Percentiles rank a stretch among this genome's conserved stretches.
Conservation (phyloP, 1,140 invertebrate species). For the Cydia splendana region DNA sequence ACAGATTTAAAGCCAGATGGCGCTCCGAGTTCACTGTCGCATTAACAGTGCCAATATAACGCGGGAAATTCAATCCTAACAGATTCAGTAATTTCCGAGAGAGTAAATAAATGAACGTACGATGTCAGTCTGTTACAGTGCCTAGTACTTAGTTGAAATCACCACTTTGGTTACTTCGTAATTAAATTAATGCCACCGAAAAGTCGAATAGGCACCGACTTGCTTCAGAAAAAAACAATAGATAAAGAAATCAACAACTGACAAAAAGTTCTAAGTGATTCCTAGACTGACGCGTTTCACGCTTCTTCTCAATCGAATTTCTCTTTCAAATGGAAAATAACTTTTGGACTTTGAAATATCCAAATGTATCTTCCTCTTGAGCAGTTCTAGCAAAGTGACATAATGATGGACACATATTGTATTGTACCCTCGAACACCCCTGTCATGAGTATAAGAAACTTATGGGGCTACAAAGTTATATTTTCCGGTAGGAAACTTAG, state of each 20-base stretch:
- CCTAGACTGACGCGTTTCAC: background rate
- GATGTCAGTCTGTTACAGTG: too few relatives aligned
- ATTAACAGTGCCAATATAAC: too few relatives aligned
- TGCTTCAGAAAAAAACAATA: background rate
- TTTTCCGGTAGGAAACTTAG: background rate
- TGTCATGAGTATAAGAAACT: slow-evolving; percentile 13
- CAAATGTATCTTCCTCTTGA: background rate
- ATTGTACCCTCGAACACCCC: slow-evolving; percentile 1
- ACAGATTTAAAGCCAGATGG: too few relatives aligned
- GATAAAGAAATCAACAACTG: background rate
- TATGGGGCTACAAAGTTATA: background rate
- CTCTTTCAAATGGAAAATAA: background rate
- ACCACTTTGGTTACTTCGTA: too few relatives aligned
- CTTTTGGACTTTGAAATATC: background rate
- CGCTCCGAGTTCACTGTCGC: too few relatives aligned
- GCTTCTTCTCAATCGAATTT: background rate
- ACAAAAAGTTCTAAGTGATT: background rate
- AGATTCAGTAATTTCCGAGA: too few relatives aligned
- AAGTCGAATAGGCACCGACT: too few relatives aligned
- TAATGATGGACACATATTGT: slow-evolving; percentile 22
- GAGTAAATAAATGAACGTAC: too few relatives aligned
- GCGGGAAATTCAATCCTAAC: too few relatives aligned
- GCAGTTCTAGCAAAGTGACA: slow-evolving; percentile 22
- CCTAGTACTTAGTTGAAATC: too few relatives aligned
- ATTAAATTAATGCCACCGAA: too few relatives aligned